These are phyloP conservation scores for Baronia brevicornis DNA, from an alignment of 2,888 invertebrate genomes.

Conservation along the genomic window DNA sequence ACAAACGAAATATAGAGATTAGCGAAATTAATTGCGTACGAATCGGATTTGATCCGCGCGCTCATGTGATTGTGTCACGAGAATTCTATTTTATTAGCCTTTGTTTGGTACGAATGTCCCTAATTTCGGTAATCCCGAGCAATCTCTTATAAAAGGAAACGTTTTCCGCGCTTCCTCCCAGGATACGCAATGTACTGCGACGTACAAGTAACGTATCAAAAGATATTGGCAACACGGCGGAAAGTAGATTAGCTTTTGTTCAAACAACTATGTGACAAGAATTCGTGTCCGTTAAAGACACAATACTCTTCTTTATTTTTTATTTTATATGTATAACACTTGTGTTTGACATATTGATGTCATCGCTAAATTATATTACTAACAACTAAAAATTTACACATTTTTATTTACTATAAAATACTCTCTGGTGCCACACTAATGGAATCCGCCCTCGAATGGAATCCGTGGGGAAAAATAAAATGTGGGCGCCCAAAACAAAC, in stretches of 20 bases:
- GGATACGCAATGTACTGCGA: constrained; percentile 40
- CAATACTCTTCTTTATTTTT: too few relatives aligned
- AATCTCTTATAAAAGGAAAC: constrained; percentile 46
- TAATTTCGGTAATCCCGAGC: constrained; percentile 40
- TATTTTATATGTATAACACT: too few relatives aligned
- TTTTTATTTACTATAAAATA: too few relatives aligned
- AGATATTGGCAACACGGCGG: constrained; percentile 7
- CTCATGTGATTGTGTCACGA: constrained; percentile 21
- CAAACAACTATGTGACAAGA: too few relatives aligned
- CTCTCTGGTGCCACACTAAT: too few relatives aligned
- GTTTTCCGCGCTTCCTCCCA: constrained; percentile 24
- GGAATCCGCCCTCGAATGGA: too few relatives aligned
- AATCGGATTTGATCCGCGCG: constrained; percentile 6
- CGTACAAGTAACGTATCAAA: constrained; percentile 12
- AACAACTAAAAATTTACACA: too few relatives aligned
- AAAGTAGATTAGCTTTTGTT: constrained; percentile 1
- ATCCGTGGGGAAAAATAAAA: too few relatives aligned
- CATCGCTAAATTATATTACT: too few relatives aligned
- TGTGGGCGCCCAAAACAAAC: too few relatives aligned
- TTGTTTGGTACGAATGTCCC: constrained; percentile 33
- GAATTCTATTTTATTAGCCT: constrained; percentile 23
- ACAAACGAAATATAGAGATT: constrained; percentile 4
- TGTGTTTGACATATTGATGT: too few relatives aligned
- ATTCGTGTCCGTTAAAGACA: too few relatives aligned
- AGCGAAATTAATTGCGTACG: constrained; percentile 9